phyloP scores from a whole-genome alignment of 2,888 invertebrate species.

The Cyrtodaria siliqua region DNA sequence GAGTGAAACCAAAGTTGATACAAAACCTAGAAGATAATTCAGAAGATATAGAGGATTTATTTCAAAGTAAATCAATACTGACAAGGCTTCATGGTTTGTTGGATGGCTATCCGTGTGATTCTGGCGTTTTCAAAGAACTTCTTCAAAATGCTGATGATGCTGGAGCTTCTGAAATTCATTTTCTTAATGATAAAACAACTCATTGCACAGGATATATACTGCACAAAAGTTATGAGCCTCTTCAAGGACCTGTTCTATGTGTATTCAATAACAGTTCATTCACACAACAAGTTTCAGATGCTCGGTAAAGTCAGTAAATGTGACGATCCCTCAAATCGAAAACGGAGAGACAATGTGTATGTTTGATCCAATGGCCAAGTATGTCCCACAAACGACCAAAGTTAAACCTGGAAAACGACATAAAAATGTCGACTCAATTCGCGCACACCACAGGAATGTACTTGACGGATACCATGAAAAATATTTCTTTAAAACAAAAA shows the following conservation, averaged over 20 bases:
- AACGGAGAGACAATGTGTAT: slow-evolving; percentile 77
- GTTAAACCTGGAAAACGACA: slow-evolving; percentile 57
- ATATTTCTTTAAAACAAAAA: slow-evolving; percentile 15
- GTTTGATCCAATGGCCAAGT: slow-evolving; percentile 80
- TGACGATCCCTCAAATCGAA: slow-evolving; percentile 67
- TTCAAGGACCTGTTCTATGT: slow-evolving; percentile 78
- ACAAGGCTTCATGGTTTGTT: slow-evolving; percentile 79
- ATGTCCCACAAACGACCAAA: slow-evolving; percentile 64
- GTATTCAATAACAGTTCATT: slow-evolving; percentile 76
- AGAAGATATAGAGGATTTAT: slow-evolving; percentile 63
- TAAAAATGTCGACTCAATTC: slow-evolving; percentile 37
- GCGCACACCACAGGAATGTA: slow-evolving; percentile 34
- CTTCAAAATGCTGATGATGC: slow-evolving; percentile 83
- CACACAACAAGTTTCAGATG: slow-evolving; percentile 69
- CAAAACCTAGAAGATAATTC: slow-evolving; percentile 71
- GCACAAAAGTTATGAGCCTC: slow-evolving; percentile 9
- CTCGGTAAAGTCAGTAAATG: slow-evolving; percentile 75
- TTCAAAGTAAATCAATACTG: slow-evolving; percentile 80
- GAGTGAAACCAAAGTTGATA: slow-evolving; percentile 37
- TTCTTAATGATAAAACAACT: slow-evolving; percentile 27
- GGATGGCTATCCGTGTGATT: slow-evolving; percentile 78
- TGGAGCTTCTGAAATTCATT: slow-evolving; percentile 67
- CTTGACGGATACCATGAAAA: slow-evolving; percentile 58
- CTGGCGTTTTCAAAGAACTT: slow-evolving; percentile 82
- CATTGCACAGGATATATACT: slow-evolving; percentile 21